phyloP scores from a whole-genome alignment of 2,113 vertebrate genomes.

The Scytalopus superciliaris region DNA sequence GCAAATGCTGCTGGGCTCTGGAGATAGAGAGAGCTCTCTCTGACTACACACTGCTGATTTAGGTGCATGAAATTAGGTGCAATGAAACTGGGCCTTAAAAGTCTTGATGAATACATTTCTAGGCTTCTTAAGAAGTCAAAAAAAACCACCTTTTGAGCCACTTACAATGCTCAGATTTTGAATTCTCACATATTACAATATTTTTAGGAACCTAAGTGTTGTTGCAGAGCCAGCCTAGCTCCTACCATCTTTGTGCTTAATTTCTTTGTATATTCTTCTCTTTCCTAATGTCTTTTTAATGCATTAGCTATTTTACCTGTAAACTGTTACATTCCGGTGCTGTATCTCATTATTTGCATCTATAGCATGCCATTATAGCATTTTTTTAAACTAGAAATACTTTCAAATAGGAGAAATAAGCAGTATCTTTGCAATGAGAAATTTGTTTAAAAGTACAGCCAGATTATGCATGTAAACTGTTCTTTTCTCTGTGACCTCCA shows the following conservation, averaged over 20 bases:
- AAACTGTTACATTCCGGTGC: not conserved
- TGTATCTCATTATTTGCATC: not conserved
- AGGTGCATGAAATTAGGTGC: not conserved
- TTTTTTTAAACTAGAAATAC: too few relatives aligned
- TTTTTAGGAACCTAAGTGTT: not conserved
- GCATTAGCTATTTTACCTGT: not conserved
- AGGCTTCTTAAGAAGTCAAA: not conserved
- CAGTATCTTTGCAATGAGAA: not conserved
- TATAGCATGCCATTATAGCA: not conserved
- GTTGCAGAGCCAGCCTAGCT: not conserved
- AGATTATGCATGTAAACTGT: not conserved
- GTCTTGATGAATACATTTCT: not conserved
- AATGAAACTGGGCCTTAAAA: not conserved
- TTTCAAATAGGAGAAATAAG: not conserved
- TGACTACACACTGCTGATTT: not conserved
- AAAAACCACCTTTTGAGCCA: not conserved
- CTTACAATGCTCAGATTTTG: not conserved
- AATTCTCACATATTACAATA: fast-evolving
- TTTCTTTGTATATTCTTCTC: not conserved
- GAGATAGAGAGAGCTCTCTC: not conserved
- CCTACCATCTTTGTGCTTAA: not conserved
- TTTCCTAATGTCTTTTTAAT: not conserved
- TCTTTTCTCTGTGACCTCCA: not conserved
- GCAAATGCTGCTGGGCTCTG: fast-evolving
- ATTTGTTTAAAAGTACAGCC: not conserved